These are phyloP conservation scores for Brevimyrus niger DNA, from an alignment of 2,113 vertebrate genomes.

Conservation along the genomic window DNA sequence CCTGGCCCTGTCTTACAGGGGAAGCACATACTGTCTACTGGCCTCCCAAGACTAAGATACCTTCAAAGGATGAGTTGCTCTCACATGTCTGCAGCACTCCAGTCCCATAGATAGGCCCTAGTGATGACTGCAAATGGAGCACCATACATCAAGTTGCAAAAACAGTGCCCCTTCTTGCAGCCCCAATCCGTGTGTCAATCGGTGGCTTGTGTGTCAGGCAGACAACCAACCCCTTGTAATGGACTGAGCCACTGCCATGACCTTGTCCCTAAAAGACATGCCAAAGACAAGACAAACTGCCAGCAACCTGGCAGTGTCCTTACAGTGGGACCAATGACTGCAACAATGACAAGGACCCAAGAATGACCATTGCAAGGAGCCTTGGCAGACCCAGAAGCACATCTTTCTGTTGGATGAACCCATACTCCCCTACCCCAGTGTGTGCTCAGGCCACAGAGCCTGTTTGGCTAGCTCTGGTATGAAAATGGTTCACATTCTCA, in stretches of 20 bases:
- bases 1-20: neutral
- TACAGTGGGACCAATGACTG: neutral
- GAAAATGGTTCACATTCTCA: neutral
- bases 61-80: neutral
- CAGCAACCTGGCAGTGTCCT: neutral
- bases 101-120: neutral
- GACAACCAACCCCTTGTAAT: neutral
- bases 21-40: neutral
- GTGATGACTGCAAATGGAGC: neutral
- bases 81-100: neutral
- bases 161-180: neutral
- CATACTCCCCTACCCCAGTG: neutral
- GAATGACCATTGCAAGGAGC: neutral
- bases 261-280: neutral
- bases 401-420: neutral
- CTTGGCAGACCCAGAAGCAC: neutral
- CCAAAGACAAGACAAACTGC: neutral
- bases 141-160: neutral
- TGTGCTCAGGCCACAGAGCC: neutral
- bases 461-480: neutral
- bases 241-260: neutral
- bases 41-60: neutral
- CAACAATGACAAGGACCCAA: neutral
- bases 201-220: neutral
- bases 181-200: neutral